These are phyloP conservation scores for Meteorus colon DNA, from an alignment of 2,888 invertebrate genomes.

Conservation along the genomic window DNA sequence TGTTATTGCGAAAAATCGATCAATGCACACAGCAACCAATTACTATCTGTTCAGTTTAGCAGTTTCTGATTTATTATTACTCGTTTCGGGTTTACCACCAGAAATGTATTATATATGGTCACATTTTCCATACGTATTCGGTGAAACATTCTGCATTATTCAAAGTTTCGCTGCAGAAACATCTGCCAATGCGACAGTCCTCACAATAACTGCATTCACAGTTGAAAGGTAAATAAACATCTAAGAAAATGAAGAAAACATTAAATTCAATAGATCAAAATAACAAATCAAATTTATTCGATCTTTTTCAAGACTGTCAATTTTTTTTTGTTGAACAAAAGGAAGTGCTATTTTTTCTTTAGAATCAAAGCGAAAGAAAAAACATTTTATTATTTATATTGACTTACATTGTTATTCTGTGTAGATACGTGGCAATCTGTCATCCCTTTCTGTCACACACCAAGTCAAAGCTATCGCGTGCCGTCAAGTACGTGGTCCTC, in stretches of 20 bases:
- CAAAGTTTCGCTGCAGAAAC: constrained; percentile 88
- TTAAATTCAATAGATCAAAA: not conserved
- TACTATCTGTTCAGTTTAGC: constrained; percentile 88
- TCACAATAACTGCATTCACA: constrained; percentile 91
- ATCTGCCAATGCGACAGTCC: constrained; percentile 88
- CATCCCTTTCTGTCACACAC: constrained; percentile 86
- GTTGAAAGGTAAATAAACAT: constrained; percentile 80
- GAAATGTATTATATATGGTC: constrained; percentile 86
- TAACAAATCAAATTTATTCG: not conserved
- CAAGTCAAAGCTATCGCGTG: constrained; percentile 88
- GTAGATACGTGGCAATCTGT: constrained; percentile 65
- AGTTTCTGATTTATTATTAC: constrained; percentile 83
- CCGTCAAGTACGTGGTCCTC: constrained; percentile 81
- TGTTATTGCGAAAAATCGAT: constrained; percentile 83
- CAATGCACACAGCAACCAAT: constrained; percentile 90
- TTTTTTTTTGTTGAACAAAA: not conserved
- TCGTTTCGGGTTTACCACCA: constrained; percentile 85
- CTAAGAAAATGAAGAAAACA: not conserved
- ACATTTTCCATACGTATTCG: constrained; percentile 83
- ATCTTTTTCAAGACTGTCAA: not conserved
- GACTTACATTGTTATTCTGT: constrained; percentile 21
- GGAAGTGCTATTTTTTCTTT: not conserved
- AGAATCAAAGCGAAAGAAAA: not conserved
- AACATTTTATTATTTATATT: constrained; percentile 7
- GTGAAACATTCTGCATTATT: constrained; percentile 84